Conservation (phyloP, 2,113 vertebrate genomes). For the Aptenodytes patagonicus region DNA sequence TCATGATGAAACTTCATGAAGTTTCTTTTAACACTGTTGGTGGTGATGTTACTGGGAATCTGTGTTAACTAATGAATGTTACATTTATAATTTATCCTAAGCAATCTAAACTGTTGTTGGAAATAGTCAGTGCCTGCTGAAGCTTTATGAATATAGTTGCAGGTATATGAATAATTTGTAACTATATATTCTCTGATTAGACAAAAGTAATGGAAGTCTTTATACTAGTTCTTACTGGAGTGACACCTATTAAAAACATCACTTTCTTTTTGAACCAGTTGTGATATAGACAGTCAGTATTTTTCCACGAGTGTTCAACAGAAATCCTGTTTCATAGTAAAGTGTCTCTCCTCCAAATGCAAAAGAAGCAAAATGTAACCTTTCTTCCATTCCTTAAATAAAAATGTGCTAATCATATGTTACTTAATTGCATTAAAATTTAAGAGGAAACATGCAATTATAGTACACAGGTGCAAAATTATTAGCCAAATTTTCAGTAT, state of each 20-base stretch:
- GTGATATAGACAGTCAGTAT: not conserved
- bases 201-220: not conserved
- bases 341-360: not conserved
- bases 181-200: not conserved
- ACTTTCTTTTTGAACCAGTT: not conserved
- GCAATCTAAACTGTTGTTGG: not conserved
- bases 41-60: not conserved
- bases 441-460: not conserved
- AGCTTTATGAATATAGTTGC: not conserved
- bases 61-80: not conserved
- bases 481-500: not conserved
- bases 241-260: not conserved
- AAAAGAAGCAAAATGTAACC: not conserved
- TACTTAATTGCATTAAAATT: constrained; percentile 35
- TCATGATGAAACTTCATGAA: not conserved
- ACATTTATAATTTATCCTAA: constrained; percentile 30
- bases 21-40: not conserved
- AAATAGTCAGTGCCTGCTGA: not conserved
- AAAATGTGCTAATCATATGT: not conserved
- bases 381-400: not conserved
- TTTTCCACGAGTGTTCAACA: not conserved
- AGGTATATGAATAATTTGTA: constrained; percentile 16
- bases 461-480: not conserved
- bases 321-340: not conserved
- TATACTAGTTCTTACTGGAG: not conserved